Base-by-base conservation (phyloP, 2,888 invertebrate genomes). In the Caenorhabditis becei region DNA sequence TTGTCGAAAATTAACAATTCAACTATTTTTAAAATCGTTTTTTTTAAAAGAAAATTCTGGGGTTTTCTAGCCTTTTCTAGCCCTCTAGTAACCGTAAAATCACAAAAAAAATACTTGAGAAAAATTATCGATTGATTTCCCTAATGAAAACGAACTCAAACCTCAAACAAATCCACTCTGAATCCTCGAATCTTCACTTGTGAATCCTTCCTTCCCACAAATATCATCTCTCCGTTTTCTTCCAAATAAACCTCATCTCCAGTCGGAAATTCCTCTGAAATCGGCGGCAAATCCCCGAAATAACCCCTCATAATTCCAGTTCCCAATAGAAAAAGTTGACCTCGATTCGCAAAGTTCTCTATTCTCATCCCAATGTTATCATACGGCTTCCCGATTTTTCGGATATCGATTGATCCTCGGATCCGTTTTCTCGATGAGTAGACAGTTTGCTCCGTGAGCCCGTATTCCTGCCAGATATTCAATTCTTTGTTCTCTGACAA, bases 381-480 rank as follows among this genome's bases (percentile, higher is more conserved):
- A 49, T 83, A 85, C 1, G 83, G 70, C 10, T 26, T 37, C 24
- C 88, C 88, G 24, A 87, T 66, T 4, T 53, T n/a, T 20, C 74
- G 58, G 16, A 49, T 23, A 44, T 85, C 65, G 1, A 26, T 28
- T 0, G 8, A 20, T 11, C 49, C 5, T 28, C 63, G 75, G 8
- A 87, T 69, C 44, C 80, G 44, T 28, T 72, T 56, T 14, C 67
- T 69, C 18, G 83, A 69, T 1, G 89, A 83, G 72, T 88, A 89
- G 28, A 89, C 85, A 11, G 88, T 80, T 58, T 88, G 89, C 56
- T 89, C 89, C 0, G 89, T 88, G 18, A 88, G 71, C 8, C 89
- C 89, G 59, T 81, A 89, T 35, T 89, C 86, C 62, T 89, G 86
- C n/a, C 28, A 83, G 11, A 84, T 47, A 18, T 23, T 53, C 18